Base-by-base conservation (phyloP, 2,888 invertebrate genomes). In the Anoplius nigerrimus region DNA sequence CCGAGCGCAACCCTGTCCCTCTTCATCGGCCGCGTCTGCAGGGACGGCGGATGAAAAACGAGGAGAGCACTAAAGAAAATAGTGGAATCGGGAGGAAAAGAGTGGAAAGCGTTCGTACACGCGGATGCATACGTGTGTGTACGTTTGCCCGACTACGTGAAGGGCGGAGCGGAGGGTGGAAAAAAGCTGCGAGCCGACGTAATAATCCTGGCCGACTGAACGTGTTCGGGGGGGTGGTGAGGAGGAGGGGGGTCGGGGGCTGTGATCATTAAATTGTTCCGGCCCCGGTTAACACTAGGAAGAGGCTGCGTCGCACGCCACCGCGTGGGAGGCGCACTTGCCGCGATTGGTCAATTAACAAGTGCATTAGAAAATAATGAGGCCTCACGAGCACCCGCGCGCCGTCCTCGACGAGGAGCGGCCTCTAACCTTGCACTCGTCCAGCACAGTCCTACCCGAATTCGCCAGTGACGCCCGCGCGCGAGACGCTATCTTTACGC, bases 241-340 rank as follows among this genome's bases (percentile, higher is more conserved):
- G 66, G 74, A 65, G 55, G 73, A 69, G 71, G 74, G 71, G 76
- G 74, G 68, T 62, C 67, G 75, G 64, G 66, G 68, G 69, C 60
- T 43, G 59, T 83, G 87, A 86, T 87, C 88, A 88, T 88, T 88
- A 88, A 88, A 88, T 87, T 86, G 86, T 88, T 88, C 88, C 87
- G 83, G 84, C 82, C 75, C 74, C 83, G 86, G 82, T 87, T 86
- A 84, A 86, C 86, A 81, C 84, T 79, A 78, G 80, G 80, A 83
- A 78, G 79, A 81, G 78, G 57, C 59, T 63, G 67, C 69, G 69
- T 62, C 59, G 54, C 52, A 20, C 43, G 24, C 22, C 34, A 52
- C 60, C 48, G 46, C 59, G 74, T 75, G 82, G 81, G 78, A 81
- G 83, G 81, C 79, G 80, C 72, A 75, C 81, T 81, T 80, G 73